Evolutionary conservation across 2,113 vertebrate species (phyloP), one percentile per base, ranked within the genome.

Genomic region (Rana temporaria): DNA sequence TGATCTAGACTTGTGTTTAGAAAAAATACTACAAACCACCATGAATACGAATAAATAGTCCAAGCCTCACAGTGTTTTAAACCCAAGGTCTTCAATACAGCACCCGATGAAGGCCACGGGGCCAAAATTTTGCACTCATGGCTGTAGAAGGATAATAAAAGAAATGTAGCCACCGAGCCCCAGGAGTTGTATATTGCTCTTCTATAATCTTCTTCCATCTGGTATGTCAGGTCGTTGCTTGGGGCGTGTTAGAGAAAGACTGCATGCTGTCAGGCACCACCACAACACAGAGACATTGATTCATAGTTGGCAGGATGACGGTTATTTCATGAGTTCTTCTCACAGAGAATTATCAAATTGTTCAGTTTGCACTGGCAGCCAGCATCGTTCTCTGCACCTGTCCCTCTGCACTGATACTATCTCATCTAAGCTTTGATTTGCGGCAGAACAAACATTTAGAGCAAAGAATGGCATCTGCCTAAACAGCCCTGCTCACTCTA

Each of bases 401-500:
- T 90, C 93, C 87, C 88, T 88, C 88, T 89, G 85, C 88, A 92
- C 90, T 1, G 86, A 92, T 92, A 94, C 90, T 90, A 91, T 86
- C 82, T 85, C 87, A 89, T 89, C 90, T 91, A 89, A 91, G 86
- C 89, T 93, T 93, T 93, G 90, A 93, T 93, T 92, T 93, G 90
- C 87, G 91, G 89, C 87, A 91, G 87, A 92, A 94, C 90, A 93
- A 95, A 95, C 90, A 94, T 88, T 89, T 85, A 92, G 90, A 88
- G 87, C 88, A 92, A 90, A 94, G 91, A 87, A 90, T 92, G 88
- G 91, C 91, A 93, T 93, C 90, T 93, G 91, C 91, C 91, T 90
- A 63, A 78, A 90, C 89, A 92, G 90, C 90, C 88, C 22, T 55
- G 86, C 88, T 90, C 79, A 60, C 26, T 11, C 14, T 32, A 12